Conservation (phyloP, 2,888 invertebrate genomes). For the Diachrysia chrysitis region DNA sequence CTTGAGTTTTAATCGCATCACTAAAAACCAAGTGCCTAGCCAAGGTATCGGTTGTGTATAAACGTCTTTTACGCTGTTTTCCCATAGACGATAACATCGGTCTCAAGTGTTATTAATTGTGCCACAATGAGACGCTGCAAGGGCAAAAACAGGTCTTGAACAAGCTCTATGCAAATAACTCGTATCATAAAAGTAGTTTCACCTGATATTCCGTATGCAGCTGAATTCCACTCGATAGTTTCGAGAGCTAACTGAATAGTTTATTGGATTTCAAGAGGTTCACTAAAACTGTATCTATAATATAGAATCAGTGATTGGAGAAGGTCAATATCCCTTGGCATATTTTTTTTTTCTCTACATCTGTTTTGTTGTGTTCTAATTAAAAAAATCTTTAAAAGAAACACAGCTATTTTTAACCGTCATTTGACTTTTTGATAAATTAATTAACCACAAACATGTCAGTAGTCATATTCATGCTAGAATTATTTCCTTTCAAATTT, state of each 20-base stretch:
- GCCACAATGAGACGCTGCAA: constrained; percentile 66
- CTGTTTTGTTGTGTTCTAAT: neutral
- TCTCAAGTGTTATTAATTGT: constrained; percentile 65
- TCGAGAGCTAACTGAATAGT: neutral
- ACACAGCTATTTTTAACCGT: neutral
- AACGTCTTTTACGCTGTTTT: constrained; percentile 61
- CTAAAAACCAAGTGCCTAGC: constrained; percentile 21
- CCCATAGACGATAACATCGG: constrained; percentile 71
- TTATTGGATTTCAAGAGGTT: neutral
- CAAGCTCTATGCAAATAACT: constrained; percentile 52
- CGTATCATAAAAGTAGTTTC: neutral
- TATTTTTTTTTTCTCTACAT: neutral
- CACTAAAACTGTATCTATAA: neutral
- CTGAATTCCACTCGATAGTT: neutral
- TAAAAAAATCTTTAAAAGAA: too few species aligned
- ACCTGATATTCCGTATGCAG: neutral
- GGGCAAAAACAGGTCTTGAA: constrained; percentile 60
- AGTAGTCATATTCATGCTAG: neutral
- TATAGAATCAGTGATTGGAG: neutral
- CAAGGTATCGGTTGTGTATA: constrained; percentile 42
- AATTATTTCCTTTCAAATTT: too few species aligned
- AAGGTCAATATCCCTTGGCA: neutral
- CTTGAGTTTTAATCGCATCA: constrained; percentile 9
- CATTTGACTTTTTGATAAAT: neutral
- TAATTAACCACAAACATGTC: neutral